Evolutionary conservation across 1,140 invertebrate species (phyloP), one percentile per base, ranked within the genome.

Genomic region (Aphidius gifuensis): DNA sequence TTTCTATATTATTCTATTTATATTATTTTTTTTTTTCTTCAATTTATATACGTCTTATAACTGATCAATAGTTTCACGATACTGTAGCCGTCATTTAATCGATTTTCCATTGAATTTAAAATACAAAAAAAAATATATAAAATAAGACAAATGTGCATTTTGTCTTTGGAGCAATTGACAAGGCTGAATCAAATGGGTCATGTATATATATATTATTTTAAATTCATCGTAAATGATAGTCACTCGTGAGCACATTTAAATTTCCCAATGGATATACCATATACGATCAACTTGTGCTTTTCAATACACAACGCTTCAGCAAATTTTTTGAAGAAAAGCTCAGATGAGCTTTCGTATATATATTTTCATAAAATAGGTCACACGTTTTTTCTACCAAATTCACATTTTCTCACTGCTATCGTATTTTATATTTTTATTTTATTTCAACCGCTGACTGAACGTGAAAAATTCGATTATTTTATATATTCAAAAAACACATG

Each of bases 161-260:
- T 40, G 39, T 58, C 5, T 44, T 57, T 43, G 51, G 38, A 21
- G 7, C 54, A 23, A 32, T 21, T 4, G 42, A 38, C n/a, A 6
- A 40, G 43, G 21, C 40, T 9, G 32, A 53, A 38, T 53, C 50
- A 53, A 53, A 7, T 44, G 48, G 58, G 39, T 60, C 58, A 60
- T 23, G 48, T 45, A 48, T 32, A 32, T 32, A 3, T 1, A 32
- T 32, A 3, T n/a, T 59, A 40, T 55, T 47, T 9, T 47, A 9
- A n/a, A 38, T 53, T 53, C 8, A 59, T 23, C 23, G 47, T n/a
- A 40, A 51, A 40, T 51, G 39, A 60, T 8, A 42, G 39, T 21
- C 9, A 9, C 16, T 53, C 46, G 53, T 53, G 50, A 54, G 47
- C 50, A 54, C 61, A 62, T 62, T 62, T 58, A 62, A 62, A 62